phyloP scores from a whole-genome alignment of 2,888 invertebrate genomes.

The Electrophaes corylata region DNA sequence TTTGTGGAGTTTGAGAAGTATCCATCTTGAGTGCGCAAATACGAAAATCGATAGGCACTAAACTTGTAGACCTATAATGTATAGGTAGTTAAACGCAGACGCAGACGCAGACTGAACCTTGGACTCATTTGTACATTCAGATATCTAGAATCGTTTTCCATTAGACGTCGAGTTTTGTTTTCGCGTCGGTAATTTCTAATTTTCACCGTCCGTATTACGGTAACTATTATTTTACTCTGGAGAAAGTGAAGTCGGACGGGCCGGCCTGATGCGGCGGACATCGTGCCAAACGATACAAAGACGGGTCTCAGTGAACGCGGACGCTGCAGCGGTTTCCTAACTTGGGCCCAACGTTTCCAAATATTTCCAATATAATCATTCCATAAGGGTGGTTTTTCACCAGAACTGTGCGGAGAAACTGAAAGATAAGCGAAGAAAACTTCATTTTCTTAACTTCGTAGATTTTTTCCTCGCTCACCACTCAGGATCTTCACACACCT shows the following conservation, averaged over 20 bases:
- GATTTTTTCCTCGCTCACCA: too few species aligned
- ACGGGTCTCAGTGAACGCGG: constrained; percentile 7
- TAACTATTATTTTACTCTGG: constrained; percentile 63
- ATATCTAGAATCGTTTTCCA: constrained; percentile 29
- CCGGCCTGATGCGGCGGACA: constrained; percentile 30
- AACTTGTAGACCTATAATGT: not conserved
- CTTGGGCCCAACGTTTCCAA: not conserved
- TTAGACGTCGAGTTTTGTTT: constrained; percentile 35
- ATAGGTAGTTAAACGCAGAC: not conserved
- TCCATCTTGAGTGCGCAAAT: constrained; percentile 25
- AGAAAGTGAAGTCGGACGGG: constrained; percentile 57
- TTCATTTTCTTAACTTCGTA: too few species aligned
- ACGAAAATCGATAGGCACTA: not conserved
- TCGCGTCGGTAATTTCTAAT: constrained; percentile 61
- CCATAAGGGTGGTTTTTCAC: not conserved
- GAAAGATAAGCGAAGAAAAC: too few species aligned
- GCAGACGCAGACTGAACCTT: constrained; percentile 21
- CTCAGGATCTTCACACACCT: not conserved
- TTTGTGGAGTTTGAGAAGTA: constrained; percentile 25
- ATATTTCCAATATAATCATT: not conserved
- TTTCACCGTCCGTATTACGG: constrained; percentile 65
- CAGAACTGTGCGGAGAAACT: not conserved
- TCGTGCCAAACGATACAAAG: constrained; percentile 28
- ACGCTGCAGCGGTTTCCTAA: not conserved
- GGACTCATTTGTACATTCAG: constrained; percentile 24